Percentiles rank a stretch among this genome's conserved stretches.
Evolutionary conservation across 2,797 vertebrate species (phyloP).

Genomic region (Limnodromus scolopaceus): DNA sequence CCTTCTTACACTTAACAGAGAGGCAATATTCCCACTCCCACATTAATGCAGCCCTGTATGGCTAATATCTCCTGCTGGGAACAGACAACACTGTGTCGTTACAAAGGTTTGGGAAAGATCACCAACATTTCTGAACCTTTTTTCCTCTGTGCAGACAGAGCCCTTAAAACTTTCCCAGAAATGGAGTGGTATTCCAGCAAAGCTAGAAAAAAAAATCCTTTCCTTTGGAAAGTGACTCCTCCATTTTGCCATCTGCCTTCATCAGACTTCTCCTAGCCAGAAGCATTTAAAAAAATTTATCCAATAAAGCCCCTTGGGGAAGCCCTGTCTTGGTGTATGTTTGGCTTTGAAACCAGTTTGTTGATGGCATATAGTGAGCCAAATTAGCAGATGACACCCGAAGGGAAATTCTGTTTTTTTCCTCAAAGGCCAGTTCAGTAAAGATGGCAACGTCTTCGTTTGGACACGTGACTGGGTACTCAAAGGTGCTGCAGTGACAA

Average conservation of each 20-base stretch:
- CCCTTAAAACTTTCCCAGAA: neutral
- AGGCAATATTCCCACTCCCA: neutral
- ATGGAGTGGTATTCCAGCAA: neutral
- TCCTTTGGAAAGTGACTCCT: neutral
- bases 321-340: neutral
- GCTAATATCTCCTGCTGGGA: neutral
- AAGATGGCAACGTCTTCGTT: neutral
- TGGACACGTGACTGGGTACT: neutral
- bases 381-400: slow-evolving; percentile 24
- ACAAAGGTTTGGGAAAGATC: neutral
- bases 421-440: slow-evolving; percentile 45
- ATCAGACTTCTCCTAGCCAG: neutral
- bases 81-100: fast-evolving
- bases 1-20: neutral
- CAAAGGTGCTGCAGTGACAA: neutral
- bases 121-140: neutral
- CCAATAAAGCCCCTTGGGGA: slow-evolving; percentile 30
- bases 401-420: slow-evolving; percentile 9
- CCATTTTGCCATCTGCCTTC: slow-evolving; percentile 46
- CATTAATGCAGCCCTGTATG: neutral
- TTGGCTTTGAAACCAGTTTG: neutral
- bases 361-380: neutral
- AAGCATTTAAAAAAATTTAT: slow-evolving; percentile 21
- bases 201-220: neutral
- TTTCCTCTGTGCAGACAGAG: neutral